Evolutionary conservation across 2,888 invertebrate species (phyloP).

Genomic region (Eutolmus rufibarbis): DNA sequence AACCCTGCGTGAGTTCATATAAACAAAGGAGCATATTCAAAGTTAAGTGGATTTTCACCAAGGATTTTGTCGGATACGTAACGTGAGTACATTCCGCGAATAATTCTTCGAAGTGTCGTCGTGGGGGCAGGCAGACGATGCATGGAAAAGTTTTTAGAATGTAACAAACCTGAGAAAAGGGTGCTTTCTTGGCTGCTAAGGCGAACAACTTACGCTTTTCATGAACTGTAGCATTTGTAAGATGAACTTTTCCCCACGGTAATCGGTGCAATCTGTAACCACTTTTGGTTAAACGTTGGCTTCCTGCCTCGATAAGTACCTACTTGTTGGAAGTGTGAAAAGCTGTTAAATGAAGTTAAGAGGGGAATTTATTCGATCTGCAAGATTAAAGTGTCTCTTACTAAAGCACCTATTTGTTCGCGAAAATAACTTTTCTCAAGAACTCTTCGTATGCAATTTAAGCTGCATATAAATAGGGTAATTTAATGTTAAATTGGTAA

Average conservation of each 20-base stretch:
- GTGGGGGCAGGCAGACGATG: background rate
- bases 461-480: background rate
- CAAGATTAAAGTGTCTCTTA: background rate
- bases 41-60: conserved; percentile 18
- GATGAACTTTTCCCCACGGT: background rate
- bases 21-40: conserved; percentile 9
- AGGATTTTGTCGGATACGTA: background rate
- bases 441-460: background rate
- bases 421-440: background rate
- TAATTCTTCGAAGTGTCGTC: background rate
- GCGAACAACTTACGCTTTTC: background rate
- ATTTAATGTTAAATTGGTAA: background rate
- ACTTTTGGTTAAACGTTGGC: conserved; percentile 6
- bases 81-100: background rate
- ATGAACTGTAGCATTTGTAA: background rate
- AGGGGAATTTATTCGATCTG: background rate
- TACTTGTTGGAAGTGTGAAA: background rate
- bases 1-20: background rate
- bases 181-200: background rate
- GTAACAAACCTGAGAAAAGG: background rate
- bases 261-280: conserved; percentile 26
- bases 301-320: background rate
- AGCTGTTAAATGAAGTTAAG: background rate
- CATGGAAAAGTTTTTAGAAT: background rate
- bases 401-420: background rate